Evolutionary conservation across 2,113 vertebrate genomes (phyloP).

Genomic region (Hippocampus barbouri): DNA sequence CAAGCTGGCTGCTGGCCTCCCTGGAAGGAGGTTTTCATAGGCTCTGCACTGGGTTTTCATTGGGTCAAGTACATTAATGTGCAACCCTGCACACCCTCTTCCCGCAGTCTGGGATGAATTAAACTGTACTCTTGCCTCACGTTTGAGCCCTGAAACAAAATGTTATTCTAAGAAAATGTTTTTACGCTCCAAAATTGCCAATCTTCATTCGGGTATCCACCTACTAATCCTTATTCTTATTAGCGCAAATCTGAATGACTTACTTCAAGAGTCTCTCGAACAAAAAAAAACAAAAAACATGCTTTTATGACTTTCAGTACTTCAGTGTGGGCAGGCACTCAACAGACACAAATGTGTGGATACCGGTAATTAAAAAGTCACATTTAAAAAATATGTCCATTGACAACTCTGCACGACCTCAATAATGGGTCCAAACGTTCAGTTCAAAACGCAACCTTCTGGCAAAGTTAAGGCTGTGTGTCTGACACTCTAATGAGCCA

Average conservation of each 20-base stretch:
- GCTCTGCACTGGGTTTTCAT: conserved; percentile 57
- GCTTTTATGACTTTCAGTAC: too few species aligned
- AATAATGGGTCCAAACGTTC: not conserved
- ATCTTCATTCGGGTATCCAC: not conserved
- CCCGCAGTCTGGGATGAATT: conserved; percentile 30
- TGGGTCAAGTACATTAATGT: conserved; percentile 73
- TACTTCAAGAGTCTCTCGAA: too few species aligned
- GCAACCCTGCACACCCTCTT: conserved; percentile 52
- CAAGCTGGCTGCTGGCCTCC: conserved; percentile 48
- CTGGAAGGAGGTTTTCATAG: conserved; percentile 54
- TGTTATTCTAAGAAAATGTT: not conserved
- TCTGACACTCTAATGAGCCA: not conserved
- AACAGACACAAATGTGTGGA: not conserved
- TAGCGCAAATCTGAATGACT: not conserved
- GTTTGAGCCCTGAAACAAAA: not conserved
- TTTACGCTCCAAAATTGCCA: not conserved
- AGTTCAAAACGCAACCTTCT: not conserved
- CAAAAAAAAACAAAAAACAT: too few species aligned
- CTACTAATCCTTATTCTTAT: not conserved
- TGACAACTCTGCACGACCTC: not conserved
- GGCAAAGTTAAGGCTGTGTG: not conserved
- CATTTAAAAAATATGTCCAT: too few species aligned
- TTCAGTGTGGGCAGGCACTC: not conserved
- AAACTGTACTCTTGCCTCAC: conserved; percentile 37
- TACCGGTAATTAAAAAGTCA: too few species aligned